Evolutionary conservation across 2,797 vertebrate genomes (phyloP), one percentile per base, ranked within the genome.

Genomic region (Pseudochirops cupreus): DNA sequence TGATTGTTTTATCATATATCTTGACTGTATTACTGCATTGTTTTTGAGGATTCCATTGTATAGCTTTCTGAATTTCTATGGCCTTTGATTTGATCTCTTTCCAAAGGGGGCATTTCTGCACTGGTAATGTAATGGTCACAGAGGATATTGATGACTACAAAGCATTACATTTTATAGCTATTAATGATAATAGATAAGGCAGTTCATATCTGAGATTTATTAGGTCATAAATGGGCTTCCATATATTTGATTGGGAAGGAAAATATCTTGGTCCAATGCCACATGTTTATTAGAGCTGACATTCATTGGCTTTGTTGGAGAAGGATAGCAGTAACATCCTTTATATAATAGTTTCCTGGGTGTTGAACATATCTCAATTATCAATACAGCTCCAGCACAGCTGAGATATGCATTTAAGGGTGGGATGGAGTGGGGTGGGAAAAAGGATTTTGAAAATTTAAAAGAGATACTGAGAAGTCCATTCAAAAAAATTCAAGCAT

Each of bases 131-230:
- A 97, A 97, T 98, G 92, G 56, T 28, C 96, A 89, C 4, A 91
- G 56, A 62, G 91, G 55, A 98, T 97, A 56, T 96, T 93, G 87
- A 97, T 94, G 93, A 96, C 98, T 97, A 98, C 90, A 97, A 93
- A 97, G 93, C 94, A 97, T 97, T 96, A 90, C 96, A 96, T 97
- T 98, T 98, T 97, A 98, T 95, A 97, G 82, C 94, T 56, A 97
- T 96, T 98, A 97, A 59, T 95, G 98, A 58, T 97, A 97, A 97
- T 97, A 98, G 58, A 97, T 98, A 94, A 98, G 96, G 95, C 91
- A 98, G 93, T 96, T 95, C 97, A 98, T 98, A 89, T 97, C 98
- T 97, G 62, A 67, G 97, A 98, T 98, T 98, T 98, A 98, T 97
- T 98, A 96, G 96, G 54, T 96, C 91, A 91, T 98, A 98, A 97